Conservation (phyloP, 2,888 invertebrate genomes). For the Macrosoma leucophasiata region DNA sequence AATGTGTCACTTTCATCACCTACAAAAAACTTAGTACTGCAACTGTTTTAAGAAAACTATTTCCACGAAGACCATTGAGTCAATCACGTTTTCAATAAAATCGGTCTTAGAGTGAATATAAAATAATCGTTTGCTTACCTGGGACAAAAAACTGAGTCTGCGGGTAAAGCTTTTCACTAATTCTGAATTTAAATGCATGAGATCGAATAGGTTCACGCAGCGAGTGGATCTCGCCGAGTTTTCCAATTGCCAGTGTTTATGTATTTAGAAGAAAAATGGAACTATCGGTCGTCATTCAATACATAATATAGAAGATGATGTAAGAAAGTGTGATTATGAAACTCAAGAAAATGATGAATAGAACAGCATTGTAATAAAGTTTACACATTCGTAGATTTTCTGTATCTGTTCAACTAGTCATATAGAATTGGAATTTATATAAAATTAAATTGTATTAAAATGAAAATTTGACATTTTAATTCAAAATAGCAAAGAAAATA, state of each 20-base stretch:
- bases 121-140: conserved; percentile 54
- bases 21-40: too few species aligned
- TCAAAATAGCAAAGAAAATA: too few species aligned
- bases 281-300: conserved; percentile 43
- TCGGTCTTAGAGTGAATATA: conserved; percentile 49
- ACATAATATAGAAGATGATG: conserved; percentile 21
- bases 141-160: conserved; percentile 52
- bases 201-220: conserved; percentile 69
- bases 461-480: too few species aligned
- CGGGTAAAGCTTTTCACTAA: conserved; percentile 64
- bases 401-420: too few species aligned
- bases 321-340: too few species aligned
- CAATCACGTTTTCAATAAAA: conserved; percentile 64
- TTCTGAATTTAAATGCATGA: conserved; percentile 76
- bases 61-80: conserved; percentile 50
- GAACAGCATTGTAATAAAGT: too few species aligned
- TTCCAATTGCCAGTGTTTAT: conserved; percentile 63
- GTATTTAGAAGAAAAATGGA: conserved; percentile 62
- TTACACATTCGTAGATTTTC: too few species aligned
- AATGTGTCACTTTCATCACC: too few species aligned
- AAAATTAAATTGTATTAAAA: too few species aligned
- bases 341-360: too few species aligned
- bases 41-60: too few species aligned
- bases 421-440: too few species aligned
- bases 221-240: conserved; percentile 51